Percentiles rank a stretch among this genome's conserved stretches.
Evolutionary conservation across 2,797 vertebrate genomes (phyloP).

Genomic region (Sebastes alutus): DNA sequence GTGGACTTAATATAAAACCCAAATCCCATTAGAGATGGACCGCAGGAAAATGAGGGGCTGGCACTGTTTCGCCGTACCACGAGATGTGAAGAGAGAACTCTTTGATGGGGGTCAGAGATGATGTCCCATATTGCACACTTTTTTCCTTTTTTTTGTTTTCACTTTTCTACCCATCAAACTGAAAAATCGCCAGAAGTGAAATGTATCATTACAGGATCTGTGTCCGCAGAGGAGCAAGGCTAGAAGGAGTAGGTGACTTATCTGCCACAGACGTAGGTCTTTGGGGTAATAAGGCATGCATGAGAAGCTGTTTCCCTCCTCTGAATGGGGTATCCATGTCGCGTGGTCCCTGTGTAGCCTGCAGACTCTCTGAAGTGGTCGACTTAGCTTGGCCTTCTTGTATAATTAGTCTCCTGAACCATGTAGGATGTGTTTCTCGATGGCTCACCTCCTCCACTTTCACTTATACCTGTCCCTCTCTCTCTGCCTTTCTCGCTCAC

Average conservation of each 20-base stretch:
- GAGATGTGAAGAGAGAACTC: constrained; percentile 74
- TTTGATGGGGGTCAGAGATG: constrained; percentile 87
- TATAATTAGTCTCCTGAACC: constrained; percentile 86
- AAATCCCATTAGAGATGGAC: constrained; percentile 87
- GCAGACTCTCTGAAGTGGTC: constrained; percentile 76
- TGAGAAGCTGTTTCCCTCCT: constrained; percentile 84
- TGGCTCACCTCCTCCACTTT: constrained; percentile 57
- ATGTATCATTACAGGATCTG: constrained; percentile 86
- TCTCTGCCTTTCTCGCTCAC: constrained; percentile 7
- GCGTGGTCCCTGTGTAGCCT: constrained; percentile 77
- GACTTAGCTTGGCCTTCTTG: constrained; percentile 78
- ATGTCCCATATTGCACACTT: constrained; percentile 71
- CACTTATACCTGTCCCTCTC: constrained; percentile 49
- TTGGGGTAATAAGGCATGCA: constrained; percentile 87
- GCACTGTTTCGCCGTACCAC: constrained; percentile 73
- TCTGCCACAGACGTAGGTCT: constrained; percentile 79
- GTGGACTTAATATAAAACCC: constrained; percentile 84
- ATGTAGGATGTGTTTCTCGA: constrained; percentile 72
- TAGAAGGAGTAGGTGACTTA: constrained; percentile 83
- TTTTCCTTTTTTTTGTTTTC: constrained; percentile 70
- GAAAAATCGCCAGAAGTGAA: constrained; percentile 84
- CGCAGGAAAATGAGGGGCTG: constrained; percentile 80
- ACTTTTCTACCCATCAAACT: constrained; percentile 73
- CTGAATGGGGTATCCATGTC: constrained; percentile 79
- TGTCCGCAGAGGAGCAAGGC: constrained; percentile 78